Base-by-base conservation (phyloP, 2,888 invertebrate genomes). In the Dinocampus coccinellae region DNA sequence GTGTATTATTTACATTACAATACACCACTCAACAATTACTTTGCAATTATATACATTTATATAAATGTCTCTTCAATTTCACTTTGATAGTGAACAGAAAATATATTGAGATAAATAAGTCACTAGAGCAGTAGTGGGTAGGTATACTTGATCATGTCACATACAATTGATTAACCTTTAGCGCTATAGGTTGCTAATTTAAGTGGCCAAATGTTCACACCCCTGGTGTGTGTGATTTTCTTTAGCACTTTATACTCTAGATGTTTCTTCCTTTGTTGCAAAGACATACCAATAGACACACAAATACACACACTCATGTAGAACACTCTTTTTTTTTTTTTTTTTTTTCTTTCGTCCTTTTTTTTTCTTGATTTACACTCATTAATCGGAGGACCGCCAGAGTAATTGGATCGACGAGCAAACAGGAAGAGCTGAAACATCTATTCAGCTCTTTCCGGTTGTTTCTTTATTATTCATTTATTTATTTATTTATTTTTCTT, bases 121-220 rank as follows among this genome's bases (percentile, higher is more conserved):
- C 82, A 83, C 80, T 83, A 83, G 84, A 82, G 76, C 80, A 77
- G 70, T 69, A 60, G 72, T 58, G 33, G 58, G 26, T 76, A 72
- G 69, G 68, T 74, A 63, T 60, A 72, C 75, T 47, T n/a, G 39
- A 22, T 22, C 39, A 36, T 39, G 36, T 34, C 24, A 73, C 73
- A 79, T 76, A 75, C 72, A 80, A 83, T 82, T 82, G 82, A 85
- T 81, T 84, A 86, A 86, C 86, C 86, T 86, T 86, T 86, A 78
- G 80, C 78, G 83, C 86, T 80, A 86, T 86, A 86, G 86, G 86
- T 83, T 81, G 86, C 85, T 86, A 86, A 86, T 85, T 86, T 84
- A 84, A 84, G 84, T 84, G 77, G 77, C 79, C 76, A 78, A 78
- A 79, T 77, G 75, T 73, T 64, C 61, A 78, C 74, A 77, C 74